These are phyloP conservation scores for Drosophila triauraria DNA, from an alignment of 1,140 invertebrate genomes.

Conservation along the genomic window DNA sequence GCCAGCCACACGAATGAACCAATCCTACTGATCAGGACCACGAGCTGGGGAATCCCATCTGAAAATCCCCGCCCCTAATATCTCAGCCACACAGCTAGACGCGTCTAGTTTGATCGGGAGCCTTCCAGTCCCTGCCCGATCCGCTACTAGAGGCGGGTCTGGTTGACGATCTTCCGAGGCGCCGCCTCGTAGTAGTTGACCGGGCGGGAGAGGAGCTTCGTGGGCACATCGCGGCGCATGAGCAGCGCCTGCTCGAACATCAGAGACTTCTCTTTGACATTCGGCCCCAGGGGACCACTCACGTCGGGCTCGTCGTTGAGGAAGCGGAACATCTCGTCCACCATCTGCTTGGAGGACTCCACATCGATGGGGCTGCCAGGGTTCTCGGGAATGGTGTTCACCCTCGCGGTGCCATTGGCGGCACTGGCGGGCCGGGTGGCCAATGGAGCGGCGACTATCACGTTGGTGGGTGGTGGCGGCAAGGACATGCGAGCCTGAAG, in stretches of 20 bases:
- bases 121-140: conserved; percentile 41
- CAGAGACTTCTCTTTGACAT: conserved; percentile 83
- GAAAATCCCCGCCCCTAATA: not conserved
- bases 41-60: not conserved
- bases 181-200: conserved; percentile 83
- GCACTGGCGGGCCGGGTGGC: conserved; percentile 29
- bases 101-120: conserved; percentile 56
- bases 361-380: conserved; percentile 75
- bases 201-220: conserved; percentile 80
- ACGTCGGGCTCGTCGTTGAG: conserved; percentile 85
- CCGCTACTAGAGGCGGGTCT: conserved; percentile 75
- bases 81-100: conserved; percentile 24
- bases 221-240: conserved; percentile 74
- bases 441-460: conserved; percentile 11
- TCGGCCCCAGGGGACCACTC: conserved; percentile 71
- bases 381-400: conserved; percentile 33
- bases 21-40: conserved; percentile 13
- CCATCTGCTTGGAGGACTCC: conserved; percentile 86
- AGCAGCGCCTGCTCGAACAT: conserved; percentile 79
- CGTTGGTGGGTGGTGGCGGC: conserved; percentile 54
- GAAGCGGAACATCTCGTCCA: conserved; percentile 86
- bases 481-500: conserved; percentile 67
- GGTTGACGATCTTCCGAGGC: conserved; percentile 70
- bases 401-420: not conserved
- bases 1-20: not conserved